Evolutionary conservation across 2,888 invertebrate genomes (phyloP).

Genomic region (Amiota minor): DNA sequence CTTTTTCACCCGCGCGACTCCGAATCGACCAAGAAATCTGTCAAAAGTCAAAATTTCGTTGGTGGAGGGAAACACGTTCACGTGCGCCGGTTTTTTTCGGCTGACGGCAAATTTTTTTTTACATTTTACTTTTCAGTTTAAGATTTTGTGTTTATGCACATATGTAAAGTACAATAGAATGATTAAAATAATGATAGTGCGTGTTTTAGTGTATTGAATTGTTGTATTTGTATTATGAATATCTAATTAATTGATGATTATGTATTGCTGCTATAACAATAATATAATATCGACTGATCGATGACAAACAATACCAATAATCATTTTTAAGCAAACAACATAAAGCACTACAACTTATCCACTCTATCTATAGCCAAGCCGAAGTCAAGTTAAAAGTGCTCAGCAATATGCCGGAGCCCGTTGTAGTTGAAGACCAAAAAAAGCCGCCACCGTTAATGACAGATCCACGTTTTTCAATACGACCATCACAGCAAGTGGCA

Average conservation of each 20-base stretch:
- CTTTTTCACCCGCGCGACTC: too few relatives aligned
- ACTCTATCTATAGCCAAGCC: neutral
- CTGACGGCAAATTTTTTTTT: too few relatives aligned
- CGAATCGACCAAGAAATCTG: too few relatives aligned
- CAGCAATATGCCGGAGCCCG: slow-evolving; percentile 7
- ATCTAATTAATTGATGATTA: too few relatives aligned
- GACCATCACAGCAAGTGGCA: slow-evolving; percentile 71
- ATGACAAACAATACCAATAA: neutral
- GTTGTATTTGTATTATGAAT: too few relatives aligned
- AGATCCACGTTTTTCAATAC: slow-evolving; percentile 82
- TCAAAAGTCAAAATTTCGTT: too few relatives aligned
- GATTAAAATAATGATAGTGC: neutral
- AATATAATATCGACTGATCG: neutral
- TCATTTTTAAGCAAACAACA: neutral
- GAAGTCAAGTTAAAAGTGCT: neutral
- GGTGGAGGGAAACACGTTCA: too few relatives aligned
- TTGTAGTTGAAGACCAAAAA: slow-evolving; percentile 3
- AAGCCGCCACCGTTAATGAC: slow-evolving; percentile 73
- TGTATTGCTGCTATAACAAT: too few relatives aligned
- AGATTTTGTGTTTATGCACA: too few relatives aligned
- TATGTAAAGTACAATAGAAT: neutral
- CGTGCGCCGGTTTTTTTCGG: too few relatives aligned
- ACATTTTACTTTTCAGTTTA: too few relatives aligned
- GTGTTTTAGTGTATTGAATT: neutral
- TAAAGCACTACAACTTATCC: neutral